Base-by-base conservation (phyloP, 2,888 invertebrate species). In the Polyommatus icarus region DNA sequence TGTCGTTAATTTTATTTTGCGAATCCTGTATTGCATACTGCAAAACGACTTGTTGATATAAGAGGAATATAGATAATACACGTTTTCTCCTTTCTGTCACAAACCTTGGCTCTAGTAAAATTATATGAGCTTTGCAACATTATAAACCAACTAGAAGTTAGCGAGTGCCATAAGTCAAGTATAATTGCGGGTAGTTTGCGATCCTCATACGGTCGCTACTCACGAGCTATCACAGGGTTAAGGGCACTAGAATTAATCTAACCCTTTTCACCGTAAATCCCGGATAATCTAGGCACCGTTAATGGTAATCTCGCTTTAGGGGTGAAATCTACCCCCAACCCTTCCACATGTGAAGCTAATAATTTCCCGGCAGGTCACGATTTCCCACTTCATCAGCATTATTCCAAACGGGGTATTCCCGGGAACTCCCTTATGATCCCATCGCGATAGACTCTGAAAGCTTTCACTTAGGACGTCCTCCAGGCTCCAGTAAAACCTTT, bases 191-290 rank as follows among this genome's bases (percentile, higher is more conserved):
- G 40, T 40, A 72, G 72, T 72, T 71, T 40, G 40, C 10, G n/a
- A 67, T 15, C 29, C 67, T 15, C 29, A 3, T 72, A 3, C 72
- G 20, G 40, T 73, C 40, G 46, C 18, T 18, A 54, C 54, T 54
- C 54, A 29, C 15, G 40, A 40, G 46, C 40, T 72, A n/a, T 72
- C 40, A 40, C 12, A 40, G 20, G 20, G 40, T 12, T 18, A 73
- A 67, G 24, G 75, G 50, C 24, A 54, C 54, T n/a, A 24, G 24
- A 75, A 73, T 12, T 20, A n/a, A 40, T 40, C 40, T 46, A 10
- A 73, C 73, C 73, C 73, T 46, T 73, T 46, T 46, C 24, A 24
- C 20, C 40, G 24, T 46, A 73, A 73, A 73, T 73, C 73, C 20
- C 54, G 29, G 50, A 75, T 75, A 75, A 75, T 75, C 75, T 75